These are phyloP conservation scores for Bugulina stolonifera DNA, from an alignment of 2,888 invertebrate genomes.

Conservation along the genomic window DNA sequence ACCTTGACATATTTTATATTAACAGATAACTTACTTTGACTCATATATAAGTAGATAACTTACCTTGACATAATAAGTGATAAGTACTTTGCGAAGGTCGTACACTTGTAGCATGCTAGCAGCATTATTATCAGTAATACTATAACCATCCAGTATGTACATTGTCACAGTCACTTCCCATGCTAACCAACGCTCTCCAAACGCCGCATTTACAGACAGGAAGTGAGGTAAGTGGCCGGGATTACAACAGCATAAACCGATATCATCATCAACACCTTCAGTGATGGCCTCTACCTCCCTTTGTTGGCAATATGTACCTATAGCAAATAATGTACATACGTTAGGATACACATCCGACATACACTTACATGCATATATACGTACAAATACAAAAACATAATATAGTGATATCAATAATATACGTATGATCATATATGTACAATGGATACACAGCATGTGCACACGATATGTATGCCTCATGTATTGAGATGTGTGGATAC, in stretches of 20 bases:
- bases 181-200: conserved; percentile 91
- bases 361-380: neutral
- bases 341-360: neutral
- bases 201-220: conserved; percentile 92
- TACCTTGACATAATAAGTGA: conserved; percentile 95
- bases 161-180: conserved; percentile 94
- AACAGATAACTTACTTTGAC: no score
- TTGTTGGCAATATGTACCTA: conserved; percentile 95
- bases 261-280: conserved; percentile 92
- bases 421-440: no score
- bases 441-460: no score
- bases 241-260: conserved; percentile 83
- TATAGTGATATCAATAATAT: no score
- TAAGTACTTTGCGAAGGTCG: conserved; percentile 90
- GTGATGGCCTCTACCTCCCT: conserved; percentile 91
- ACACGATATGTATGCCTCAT: no score
- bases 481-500: no score
- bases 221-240: conserved; percentile 81
- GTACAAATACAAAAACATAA: no score
- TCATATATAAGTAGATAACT: no score
- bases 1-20: no score
- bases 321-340: neutral
- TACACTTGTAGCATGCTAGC: conserved; percentile 94
- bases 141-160: conserved; percentile 96
- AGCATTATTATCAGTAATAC: conserved; percentile 94